Evolutionary conservation across 1,140 invertebrate genomes (phyloP).

Genomic region (Pemphigus obesinymphae): DNA sequence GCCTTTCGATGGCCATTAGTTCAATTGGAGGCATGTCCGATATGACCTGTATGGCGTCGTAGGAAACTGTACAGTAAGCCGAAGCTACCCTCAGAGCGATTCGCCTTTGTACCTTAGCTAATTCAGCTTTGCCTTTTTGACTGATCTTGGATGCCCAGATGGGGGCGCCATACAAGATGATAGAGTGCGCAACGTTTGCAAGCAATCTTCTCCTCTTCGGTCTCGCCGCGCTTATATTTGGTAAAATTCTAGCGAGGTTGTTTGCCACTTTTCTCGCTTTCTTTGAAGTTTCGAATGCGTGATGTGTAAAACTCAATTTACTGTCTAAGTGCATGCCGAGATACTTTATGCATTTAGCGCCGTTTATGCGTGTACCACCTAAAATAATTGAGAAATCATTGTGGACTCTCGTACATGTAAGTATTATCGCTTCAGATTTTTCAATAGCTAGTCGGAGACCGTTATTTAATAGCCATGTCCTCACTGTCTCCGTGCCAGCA

Average conservation of each 20-base stretch:
- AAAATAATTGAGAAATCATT: slow-evolving; percentile 43
- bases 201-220: not conserved
- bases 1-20: no score
- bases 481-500: not conserved
- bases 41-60: no score
- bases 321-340: no score
- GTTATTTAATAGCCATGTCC: not conserved
- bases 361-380: no score
- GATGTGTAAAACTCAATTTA: not conserved
- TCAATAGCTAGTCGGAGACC: not conserved
- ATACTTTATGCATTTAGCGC: no score
- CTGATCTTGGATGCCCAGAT: not conserved
- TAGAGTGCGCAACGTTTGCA: not conserved
- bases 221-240: not conserved
- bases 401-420: slow-evolving; percentile 22
- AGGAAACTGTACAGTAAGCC: no score
- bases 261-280: not conserved
- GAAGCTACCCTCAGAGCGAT: not conserved
- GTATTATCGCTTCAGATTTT: not conserved
- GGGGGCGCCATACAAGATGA: not conserved
- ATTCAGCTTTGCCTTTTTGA: no score
- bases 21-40: no score
- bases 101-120: not conserved
- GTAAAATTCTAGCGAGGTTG: not conserved
- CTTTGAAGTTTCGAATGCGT: not conserved